These are phyloP conservation scores for Ptilorrhoa leucosticta DNA, from an alignment of 2,113 vertebrate species.

Conservation along the genomic window DNA sequence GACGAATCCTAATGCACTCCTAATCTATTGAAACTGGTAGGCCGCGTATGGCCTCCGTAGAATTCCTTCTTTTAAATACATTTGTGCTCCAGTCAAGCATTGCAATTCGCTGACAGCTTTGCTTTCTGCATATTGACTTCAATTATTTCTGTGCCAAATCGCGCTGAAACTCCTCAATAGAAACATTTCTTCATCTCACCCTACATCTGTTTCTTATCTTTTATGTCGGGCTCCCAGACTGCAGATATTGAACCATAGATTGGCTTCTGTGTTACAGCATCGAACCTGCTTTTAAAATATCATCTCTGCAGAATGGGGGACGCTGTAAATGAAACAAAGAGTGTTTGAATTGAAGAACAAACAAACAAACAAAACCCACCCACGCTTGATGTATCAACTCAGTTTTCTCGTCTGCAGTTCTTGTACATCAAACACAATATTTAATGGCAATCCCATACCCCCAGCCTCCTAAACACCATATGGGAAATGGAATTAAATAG, in stretches of 20 bases:
- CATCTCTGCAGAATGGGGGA: background rate
- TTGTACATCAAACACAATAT: background rate
- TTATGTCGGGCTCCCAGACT: background rate
- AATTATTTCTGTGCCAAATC: conserved; percentile 17
- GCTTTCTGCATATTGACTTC: conserved; percentile 29
- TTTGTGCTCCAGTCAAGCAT: background rate
- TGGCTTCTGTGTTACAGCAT: background rate
- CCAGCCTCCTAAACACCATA: background rate
- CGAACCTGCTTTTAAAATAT: background rate
- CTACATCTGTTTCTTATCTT: background rate
- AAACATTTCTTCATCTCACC: conserved; percentile 17
- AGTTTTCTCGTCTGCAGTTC: background rate
- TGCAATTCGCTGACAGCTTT: conserved; percentile 6
- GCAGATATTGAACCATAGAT: background rate
- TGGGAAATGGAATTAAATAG: background rate
- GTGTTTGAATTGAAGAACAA: background rate
- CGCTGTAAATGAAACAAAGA: background rate
- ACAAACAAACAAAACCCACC: background rate
- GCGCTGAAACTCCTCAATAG: background rate
- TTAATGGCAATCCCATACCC: background rate
- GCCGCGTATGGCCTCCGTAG: background rate
- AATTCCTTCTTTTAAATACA: background rate
- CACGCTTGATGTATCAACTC: background rate
- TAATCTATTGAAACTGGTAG: background rate
- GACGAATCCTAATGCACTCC: background rate